phyloP scores from a whole-genome alignment of 2,113 vertebrate genomes.

The Pimephales promelas region DNA sequence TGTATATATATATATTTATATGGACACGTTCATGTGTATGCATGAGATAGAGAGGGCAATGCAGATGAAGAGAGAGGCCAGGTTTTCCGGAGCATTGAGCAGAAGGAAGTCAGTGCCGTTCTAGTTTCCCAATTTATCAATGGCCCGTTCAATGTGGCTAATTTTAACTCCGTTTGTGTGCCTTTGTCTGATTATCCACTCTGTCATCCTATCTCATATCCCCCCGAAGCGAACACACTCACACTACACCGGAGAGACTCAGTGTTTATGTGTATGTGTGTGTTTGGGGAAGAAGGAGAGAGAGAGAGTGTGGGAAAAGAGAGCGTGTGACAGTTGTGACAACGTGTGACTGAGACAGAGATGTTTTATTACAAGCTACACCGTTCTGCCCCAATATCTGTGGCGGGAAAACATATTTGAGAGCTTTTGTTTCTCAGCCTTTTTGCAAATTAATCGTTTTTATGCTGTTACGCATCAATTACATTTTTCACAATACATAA shows the following conservation, averaged over 20 bases:
- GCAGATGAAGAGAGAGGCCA: neutral
- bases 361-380: conserved; percentile 27
- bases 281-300: neutral
- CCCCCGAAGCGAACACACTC: conserved; percentile 21
- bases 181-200: conserved; percentile 50
- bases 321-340: conserved; percentile 9
- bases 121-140: conserved; percentile 37
- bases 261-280: conserved; percentile 25
- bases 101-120: conserved; percentile 31
- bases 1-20: too few species aligned
- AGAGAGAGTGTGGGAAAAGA: neutral
- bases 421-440: neutral
- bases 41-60: conserved; percentile 17
- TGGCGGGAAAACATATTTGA: conserved; percentile 7
- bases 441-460: neutral
- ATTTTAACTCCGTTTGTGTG: conserved; percentile 40
- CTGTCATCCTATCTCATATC: conserved; percentile 45
- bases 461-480: neutral
- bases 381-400: neutral
- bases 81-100: neutral
- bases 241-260: conserved; percentile 11
- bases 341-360: neutral
- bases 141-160: conserved; percentile 33
- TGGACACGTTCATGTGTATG: neutral
- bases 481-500: neutral